Evolutionary conservation across 2,888 invertebrate species (phyloP), one percentile per base, ranked within the genome.

Genomic region (Pteria penguin): DNA sequence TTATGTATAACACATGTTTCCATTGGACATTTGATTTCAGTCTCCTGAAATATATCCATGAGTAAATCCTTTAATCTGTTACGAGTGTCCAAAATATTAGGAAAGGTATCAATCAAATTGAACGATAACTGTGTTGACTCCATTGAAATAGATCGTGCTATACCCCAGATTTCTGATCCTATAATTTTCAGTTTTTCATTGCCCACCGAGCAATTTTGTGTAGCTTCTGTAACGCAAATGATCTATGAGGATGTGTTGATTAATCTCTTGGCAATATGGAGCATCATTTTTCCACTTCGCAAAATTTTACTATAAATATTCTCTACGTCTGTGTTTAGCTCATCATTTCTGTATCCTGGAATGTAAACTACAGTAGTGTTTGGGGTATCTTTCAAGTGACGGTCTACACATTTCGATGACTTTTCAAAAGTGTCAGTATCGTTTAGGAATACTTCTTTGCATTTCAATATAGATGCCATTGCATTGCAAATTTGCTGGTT

Each of bases 101-200:
- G 45, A 45, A n/a, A 57, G 24, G 24, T 57, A 57, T 57, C 68
- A 32, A 68, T 8, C 5, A 68, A 14, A n/a, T 32, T 55, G 18
- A 68, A 57, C 22, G 32, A 22, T 2, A 68, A 11, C 24, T 54
- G 11, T 26, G 55, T 55, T 24, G n/a, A n/a, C 29, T 73, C 75
- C 8, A 36, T 32, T 18, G 55, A 11, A 5, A 73, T 66, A 0
- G 78, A 77, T 45, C 78, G 57, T 26, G 74, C 66, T 58, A 80
- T 63, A 24, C 82, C 82, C 82, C 82, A 82, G 2, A 82, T 24
- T 68, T 78, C 79, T 18, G 82, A 72, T 31, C 82, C 80, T 26
- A 54, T 14, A 11, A 72, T 27, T 29, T 36, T 45, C 18, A 32
- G 27, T 2, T 36, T 27, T 5, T 14, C n/a, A n/a, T 2, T 45